These are phyloP conservation scores for Lonchura striata DNA, from an alignment of 2,113 vertebrate genomes.

Conservation along the genomic window DNA sequence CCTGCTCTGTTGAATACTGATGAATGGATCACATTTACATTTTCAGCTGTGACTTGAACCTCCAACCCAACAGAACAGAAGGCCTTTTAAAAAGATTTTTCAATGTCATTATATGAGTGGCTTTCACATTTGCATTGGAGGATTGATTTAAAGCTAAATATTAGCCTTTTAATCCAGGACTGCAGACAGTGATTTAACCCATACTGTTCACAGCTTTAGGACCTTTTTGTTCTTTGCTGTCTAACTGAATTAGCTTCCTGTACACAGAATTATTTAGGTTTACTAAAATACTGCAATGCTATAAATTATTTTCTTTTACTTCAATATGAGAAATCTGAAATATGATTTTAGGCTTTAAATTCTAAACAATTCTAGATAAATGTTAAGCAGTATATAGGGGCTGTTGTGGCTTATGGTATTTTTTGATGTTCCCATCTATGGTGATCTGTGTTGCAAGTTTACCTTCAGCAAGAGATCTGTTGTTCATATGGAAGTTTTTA, in stretches of 20 bases:
- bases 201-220: background rate
- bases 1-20: background rate
- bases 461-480: background rate
- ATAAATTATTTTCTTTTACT: background rate
- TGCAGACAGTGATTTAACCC: background rate
- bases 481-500: background rate
- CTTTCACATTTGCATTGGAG: background rate
- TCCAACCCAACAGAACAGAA: background rate
- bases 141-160: background rate
- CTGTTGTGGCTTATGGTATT: background rate
- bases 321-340: background rate
- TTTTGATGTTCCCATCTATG: background rate
- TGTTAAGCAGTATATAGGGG: background rate
- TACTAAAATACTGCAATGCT: background rate
- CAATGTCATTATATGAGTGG: background rate
- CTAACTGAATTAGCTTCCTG: background rate
- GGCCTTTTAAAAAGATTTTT: background rate
- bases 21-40: background rate
- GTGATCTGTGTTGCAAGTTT: background rate
- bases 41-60: background rate
- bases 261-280: background rate
- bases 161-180: background rate
- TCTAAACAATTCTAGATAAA: background rate
- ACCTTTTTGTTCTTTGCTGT: background rate
- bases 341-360: background rate